Conservation (phyloP, 2,888 invertebrate species). For the Nephrotoma guestfalica region DNA sequence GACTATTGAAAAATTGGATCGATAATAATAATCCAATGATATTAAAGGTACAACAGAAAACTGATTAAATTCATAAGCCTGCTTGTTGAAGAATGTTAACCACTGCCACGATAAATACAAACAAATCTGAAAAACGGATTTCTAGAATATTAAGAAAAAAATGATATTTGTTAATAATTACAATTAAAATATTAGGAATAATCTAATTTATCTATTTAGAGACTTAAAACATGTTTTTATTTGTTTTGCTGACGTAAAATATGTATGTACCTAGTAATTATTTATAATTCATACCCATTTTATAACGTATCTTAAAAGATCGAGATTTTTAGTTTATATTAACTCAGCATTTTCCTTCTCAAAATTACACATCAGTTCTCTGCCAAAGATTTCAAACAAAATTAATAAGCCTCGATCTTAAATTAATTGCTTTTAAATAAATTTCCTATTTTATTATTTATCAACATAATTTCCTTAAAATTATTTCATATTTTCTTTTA, state of each 20-base stretch:
- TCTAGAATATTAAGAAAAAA: not conserved
- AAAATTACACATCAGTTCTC: not conserved
- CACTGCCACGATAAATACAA: not conserved
- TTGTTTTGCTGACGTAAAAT: not conserved
- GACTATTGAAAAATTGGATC: not conserved
- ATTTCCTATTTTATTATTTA: not conserved
- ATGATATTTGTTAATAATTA: not conserved
- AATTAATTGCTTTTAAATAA: not conserved
- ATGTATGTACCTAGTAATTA: not conserved
- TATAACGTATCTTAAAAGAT: not conserved
- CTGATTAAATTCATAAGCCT: not conserved
- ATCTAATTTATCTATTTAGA: not conserved
- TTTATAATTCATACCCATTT: not conserved
- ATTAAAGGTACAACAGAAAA: not conserved
- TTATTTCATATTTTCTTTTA: not conserved
- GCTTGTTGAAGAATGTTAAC: not conserved
- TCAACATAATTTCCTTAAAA: not conserved
- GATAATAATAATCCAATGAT: slow-evolving; percentile 1
- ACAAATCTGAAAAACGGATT: not conserved
- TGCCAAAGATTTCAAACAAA: not conserved
- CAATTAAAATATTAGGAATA: not conserved
- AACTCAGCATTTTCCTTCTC: not conserved
- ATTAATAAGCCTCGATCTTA: not conserved
- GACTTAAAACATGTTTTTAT: not conserved
- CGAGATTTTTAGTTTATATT: not conserved